These are phyloP conservation scores for Rhyacophila brunnea DNA, from an alignment of 1,140 invertebrate genomes.

Conservation along the genomic window DNA sequence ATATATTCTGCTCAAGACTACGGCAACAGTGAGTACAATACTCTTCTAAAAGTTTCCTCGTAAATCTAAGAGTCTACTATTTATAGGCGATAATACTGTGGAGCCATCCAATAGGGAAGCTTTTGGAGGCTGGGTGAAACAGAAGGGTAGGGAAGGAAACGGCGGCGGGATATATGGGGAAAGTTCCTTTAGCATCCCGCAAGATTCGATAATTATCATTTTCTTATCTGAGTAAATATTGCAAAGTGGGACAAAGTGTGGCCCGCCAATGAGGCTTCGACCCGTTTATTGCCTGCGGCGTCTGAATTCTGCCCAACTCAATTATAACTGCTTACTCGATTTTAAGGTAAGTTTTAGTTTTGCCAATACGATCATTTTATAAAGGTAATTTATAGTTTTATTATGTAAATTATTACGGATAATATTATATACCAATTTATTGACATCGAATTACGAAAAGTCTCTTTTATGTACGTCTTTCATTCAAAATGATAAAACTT, in stretches of 20 bases:
- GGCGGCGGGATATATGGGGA: slow-evolving; percentile 12
- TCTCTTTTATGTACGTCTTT: too few species aligned
- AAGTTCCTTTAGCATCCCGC: slow-evolving; percentile 23
- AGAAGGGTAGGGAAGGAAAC: slow-evolving; percentile 14
- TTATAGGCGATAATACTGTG: slow-evolving; percentile 30
- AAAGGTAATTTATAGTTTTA: too few species aligned
- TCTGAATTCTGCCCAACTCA: neutral
- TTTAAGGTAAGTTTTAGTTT: too few species aligned
- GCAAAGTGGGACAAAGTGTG: slow-evolving; percentile 28
- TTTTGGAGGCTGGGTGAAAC: neutral
- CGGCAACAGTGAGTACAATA: slow-evolving; percentile 21
- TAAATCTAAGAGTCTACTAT: slow-evolving; percentile 32
- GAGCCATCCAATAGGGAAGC: slow-evolving; percentile 20
- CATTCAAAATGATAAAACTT: too few species aligned
- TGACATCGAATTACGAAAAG: too few species aligned
- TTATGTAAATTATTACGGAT: too few species aligned
- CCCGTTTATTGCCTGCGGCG: slow-evolving; percentile 10
- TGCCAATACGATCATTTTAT: too few species aligned
- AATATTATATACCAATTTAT: too few species aligned
- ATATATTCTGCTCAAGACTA: neutral
- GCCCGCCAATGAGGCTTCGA: slow-evolving; percentile 1
- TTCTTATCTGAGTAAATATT: slow-evolving; percentile 33
- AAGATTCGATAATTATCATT: slow-evolving; percentile 34
- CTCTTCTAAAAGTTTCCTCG: slow-evolving; percentile 22
- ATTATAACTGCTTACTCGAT: too few species aligned